Percentiles rank a stretch among this genome's conserved stretches.
Conservation (phyloP, 1,140 invertebrate species). For the Potamilus streckersoni region DNA sequence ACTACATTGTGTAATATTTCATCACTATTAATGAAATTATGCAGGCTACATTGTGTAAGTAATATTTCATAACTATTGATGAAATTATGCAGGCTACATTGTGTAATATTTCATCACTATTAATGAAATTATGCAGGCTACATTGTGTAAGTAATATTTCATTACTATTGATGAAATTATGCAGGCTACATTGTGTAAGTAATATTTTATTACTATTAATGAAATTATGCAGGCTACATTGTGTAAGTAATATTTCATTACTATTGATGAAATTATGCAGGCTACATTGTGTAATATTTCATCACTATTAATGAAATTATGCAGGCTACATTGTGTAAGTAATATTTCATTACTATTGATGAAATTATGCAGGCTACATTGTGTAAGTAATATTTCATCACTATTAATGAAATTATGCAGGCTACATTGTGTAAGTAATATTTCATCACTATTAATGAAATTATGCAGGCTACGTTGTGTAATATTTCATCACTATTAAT, state of each 20-base stretch:
- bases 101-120: conserved; percentile 37
- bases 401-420: conserved; percentile 36
- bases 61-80: background rate
- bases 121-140: conserved; percentile 44
- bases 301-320: conserved; percentile 33
- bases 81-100: conserved; percentile 47
- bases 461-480: conserved; percentile 49
- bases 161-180: conserved; percentile 34
- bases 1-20: conserved; percentile 49
- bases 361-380: conserved; percentile 47
- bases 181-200: conserved; percentile 55
- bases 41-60: conserved; percentile 55
- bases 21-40: conserved; percentile 33
- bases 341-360: background rate
- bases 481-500: conserved; percentile 14
- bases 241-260: conserved; percentile 46
- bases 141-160: conserved; percentile 49
- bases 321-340: conserved; percentile 55
- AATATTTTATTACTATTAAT: background rate
- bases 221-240: conserved; percentile 47
- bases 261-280: conserved; percentile 35
- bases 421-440: conserved; percentile 54
- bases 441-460: conserved; percentile 26
- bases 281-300: conserved; percentile 49
- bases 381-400: conserved; percentile 44